These are phyloP conservation scores for Itoplectis maculator DNA, from an alignment of 2,888 invertebrate species.

Conservation along the genomic window DNA sequence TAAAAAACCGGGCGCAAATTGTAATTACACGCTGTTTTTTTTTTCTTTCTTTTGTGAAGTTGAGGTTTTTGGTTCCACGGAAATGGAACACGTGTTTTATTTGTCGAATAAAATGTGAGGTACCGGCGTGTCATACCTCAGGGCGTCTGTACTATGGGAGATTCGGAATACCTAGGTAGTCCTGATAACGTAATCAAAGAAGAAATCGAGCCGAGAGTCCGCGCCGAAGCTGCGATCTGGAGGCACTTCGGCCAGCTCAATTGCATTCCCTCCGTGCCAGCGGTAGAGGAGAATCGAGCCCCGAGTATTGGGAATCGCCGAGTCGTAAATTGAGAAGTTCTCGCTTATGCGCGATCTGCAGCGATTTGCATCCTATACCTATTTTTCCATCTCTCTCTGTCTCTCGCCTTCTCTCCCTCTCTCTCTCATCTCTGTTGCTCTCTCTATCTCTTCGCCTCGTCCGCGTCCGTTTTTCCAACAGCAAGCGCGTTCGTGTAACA, in stretches of 20 bases:
- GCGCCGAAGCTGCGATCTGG: background rate
- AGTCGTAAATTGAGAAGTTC: slow-evolving; percentile 48
- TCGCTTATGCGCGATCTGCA: slow-evolving; percentile 30
- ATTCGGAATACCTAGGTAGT: background rate
- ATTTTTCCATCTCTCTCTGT: slow-evolving; percentile 23
- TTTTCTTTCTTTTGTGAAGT: no score
- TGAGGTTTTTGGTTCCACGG: no score
- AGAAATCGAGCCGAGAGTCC: slow-evolving; percentile 20
- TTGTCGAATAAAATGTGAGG: background rate
- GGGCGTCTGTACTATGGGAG: no score
- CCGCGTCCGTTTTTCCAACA: slow-evolving; percentile 12
- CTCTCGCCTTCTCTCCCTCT: slow-evolving; percentile 27
- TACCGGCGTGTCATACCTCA: background rate
- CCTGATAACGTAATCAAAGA: slow-evolving; percentile 18
- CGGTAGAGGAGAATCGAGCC: background rate
- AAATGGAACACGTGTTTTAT: background rate
- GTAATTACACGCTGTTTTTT: no score
- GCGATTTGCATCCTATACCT: slow-evolving; percentile 37
- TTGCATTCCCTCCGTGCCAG: background rate
- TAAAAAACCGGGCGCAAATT: no score
- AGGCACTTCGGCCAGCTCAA: background rate
- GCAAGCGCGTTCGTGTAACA: slow-evolving; percentile 38
- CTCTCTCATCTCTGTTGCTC: slow-evolving; percentile 18
- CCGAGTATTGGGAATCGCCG: slow-evolving; percentile 31
- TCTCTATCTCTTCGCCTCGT: slow-evolving; percentile 22